A percentile compares a stretch with the other conserved stretches of the same genome.
These are phyloP conservation scores for Anagyrus pseudococci DNA, from an alignment of 2,888 invertebrate genomes.

Conservation along the genomic window DNA sequence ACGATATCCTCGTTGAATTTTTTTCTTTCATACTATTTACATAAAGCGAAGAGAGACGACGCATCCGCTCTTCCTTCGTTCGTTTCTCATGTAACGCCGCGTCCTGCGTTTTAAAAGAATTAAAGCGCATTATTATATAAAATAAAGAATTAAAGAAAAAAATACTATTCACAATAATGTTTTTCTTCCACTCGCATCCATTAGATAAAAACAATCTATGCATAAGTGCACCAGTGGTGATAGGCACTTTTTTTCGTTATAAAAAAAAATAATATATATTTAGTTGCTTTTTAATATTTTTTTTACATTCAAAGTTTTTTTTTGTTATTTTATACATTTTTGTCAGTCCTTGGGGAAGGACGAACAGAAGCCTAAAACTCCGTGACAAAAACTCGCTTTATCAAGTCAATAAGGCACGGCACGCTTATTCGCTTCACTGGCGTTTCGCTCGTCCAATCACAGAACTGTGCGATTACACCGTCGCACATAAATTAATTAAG, in stretches of 20 bases:
- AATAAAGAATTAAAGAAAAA: slow-evolving; percentile 35
- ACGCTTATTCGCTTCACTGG: slow-evolving; percentile 2
- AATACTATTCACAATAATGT: slow-evolving; percentile 40
- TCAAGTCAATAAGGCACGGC: slow-evolving; percentile 30
- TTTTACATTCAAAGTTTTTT: slow-evolving; percentile 8
- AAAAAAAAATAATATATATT: slow-evolving; percentile 21
- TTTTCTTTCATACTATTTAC: slow-evolving; percentile 34
- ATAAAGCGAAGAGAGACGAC: slow-evolving; percentile 19
- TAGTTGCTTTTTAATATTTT: slow-evolving; percentile 21
- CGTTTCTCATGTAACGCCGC: slow-evolving; percentile 24
- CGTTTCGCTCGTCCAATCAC: slow-evolving; percentile 34
- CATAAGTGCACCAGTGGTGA: slow-evolving; percentile 29
- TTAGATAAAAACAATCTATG: slow-evolving; percentile 35
- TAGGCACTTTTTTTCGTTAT: slow-evolving; percentile 36
- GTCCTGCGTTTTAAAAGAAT: slow-evolving; percentile 25
- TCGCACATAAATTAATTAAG: slow-evolving; percentile 35
- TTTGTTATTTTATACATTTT: slow-evolving; percentile 14
- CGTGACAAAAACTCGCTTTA: slow-evolving; percentile 7
- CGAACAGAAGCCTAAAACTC: slow-evolving; percentile 23
- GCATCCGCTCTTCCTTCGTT: slow-evolving; percentile 14
- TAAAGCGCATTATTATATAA: slow-evolving; percentile 28
- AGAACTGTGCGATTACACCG: slow-evolving; percentile 24
- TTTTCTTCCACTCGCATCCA: slow-evolving; percentile 37
- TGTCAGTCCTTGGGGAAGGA: slow-evolving; percentile 27
- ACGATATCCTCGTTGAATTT: slow-evolving; percentile 7